Percentiles rank a stretch among this genome's conserved stretches.
Conservation (phyloP, 2,888 invertebrate genomes). For the Spodoptera littoralis region DNA sequence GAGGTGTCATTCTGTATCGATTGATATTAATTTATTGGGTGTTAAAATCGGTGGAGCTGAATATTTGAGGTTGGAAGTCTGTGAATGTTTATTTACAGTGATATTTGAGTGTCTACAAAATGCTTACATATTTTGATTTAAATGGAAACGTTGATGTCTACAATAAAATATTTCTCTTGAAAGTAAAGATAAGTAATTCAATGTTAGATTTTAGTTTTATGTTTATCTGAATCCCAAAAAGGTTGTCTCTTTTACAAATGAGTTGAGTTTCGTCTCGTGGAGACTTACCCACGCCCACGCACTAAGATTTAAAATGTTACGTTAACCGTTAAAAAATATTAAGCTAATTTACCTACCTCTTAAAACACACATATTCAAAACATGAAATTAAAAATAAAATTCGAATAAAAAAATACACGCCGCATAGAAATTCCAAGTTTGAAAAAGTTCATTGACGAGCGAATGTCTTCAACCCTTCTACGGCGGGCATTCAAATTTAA, state of each 20-base stretch:
- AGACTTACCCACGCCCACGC: no score
- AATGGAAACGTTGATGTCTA: no score
- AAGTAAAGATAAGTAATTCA: no score
- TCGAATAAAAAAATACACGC: constrained; percentile 37
- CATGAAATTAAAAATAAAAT: constrained; percentile 21
- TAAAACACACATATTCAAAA: constrained; percentile 16
- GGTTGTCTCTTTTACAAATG: no score
- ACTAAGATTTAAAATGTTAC: no score
- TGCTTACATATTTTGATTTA: no score
- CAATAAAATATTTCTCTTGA: no score
- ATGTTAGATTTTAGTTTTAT: no score
- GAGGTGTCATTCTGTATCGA: constrained; percentile 64
- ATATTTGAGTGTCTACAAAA: not conserved
- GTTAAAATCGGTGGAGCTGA: constrained; percentile 30
- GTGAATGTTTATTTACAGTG: not conserved
- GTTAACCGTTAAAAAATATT: no score
- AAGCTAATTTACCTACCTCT: constrained; percentile 4
- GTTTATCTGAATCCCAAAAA: no score
- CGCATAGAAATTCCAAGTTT: constrained; percentile 43
- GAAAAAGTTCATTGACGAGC: constrained; percentile 59
- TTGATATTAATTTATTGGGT: constrained; percentile 60
- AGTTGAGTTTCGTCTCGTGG: no score
- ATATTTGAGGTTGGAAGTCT: not conserved
- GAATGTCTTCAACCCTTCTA: constrained; percentile 79
- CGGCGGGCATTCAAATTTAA: constrained; percentile 80